A percentile compares a stretch with the other conserved stretches of the same genome.
Evolutionary conservation across 2,888 invertebrate species (phyloP).

Genomic region (Neoaliturus tenellus): DNA sequence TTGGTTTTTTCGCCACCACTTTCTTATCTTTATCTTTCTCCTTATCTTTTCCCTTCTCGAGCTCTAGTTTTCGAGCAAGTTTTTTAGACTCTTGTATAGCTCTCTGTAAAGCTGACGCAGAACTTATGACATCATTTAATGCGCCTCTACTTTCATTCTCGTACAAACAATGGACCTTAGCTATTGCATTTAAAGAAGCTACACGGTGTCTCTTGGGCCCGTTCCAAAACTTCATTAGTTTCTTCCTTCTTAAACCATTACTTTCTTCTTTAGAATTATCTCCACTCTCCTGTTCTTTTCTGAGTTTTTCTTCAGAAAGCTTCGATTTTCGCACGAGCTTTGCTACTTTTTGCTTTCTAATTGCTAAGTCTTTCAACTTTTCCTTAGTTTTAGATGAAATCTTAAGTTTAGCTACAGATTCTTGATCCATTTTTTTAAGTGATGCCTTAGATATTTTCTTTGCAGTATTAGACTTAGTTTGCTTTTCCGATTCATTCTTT

Average conservation of each 20-base stretch:
- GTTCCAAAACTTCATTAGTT: constrained; percentile 68
- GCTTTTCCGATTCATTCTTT: constrained; percentile 73
- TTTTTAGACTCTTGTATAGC: constrained; percentile 59
- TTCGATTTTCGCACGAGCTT: constrained; percentile 68
- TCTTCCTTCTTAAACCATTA: constrained; percentile 57
- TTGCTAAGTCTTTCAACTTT: constrained; percentile 65
- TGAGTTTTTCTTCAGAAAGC: constrained; percentile 55
- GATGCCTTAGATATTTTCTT: constrained; percentile 74
- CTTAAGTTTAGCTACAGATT: constrained; percentile 48
- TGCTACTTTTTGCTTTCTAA: constrained; percentile 69
- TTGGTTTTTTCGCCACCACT: constrained; percentile 49
- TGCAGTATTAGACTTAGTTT: constrained; percentile 72
- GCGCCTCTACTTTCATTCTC: constrained; percentile 81
- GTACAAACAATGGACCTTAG: constrained; percentile 93
- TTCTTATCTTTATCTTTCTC: constrained; percentile 65
- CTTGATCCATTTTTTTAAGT: constrained; percentile 71
- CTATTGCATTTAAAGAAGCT: constrained; percentile 91
- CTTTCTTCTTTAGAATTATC: constrained; percentile 18
- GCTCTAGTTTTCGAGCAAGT: constrained; percentile 61
- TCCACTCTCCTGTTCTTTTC: constrained; percentile 38
- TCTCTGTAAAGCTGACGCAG: constrained; percentile 52
- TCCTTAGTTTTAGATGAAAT: constrained; percentile 67
- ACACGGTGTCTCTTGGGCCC: constrained; percentile 90
- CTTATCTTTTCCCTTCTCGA: constrained; percentile 29
- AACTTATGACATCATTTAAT: constrained; percentile 61